Evolutionary conservation across 1,140 invertebrate genomes (phyloP).

Genomic region (Hyles vespertilio): DNA sequence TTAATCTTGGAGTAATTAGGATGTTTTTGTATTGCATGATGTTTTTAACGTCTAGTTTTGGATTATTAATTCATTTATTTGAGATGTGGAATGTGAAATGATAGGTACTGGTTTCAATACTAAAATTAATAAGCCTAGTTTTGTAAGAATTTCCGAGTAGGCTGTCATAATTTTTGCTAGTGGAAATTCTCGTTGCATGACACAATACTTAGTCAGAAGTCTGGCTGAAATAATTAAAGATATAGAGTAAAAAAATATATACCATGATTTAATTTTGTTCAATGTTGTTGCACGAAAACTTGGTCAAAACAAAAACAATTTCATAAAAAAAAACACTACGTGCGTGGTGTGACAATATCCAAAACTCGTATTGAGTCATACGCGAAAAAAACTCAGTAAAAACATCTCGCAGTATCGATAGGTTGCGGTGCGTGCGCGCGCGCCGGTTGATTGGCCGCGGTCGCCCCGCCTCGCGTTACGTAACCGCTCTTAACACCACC

Average conservation of each 20-base stretch:
- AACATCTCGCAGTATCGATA: slow-evolving; percentile 18
- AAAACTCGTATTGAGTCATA: slow-evolving; percentile 8
- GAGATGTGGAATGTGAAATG: no score
- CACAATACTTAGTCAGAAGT: no score
- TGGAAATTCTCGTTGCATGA: no score
- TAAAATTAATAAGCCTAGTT: no score
- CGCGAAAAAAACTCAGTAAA: not conserved
- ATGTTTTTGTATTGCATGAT: not conserved
- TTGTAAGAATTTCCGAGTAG: no score
- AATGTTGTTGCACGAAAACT: no score
- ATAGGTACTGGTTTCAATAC: no score
- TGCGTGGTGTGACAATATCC: slow-evolving; percentile 2
- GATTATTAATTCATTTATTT: not conserved
- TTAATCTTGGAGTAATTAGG: not conserved
- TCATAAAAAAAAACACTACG: not conserved
- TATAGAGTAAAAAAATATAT: no score
- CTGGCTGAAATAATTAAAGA: no score
- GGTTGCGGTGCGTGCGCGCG: slow-evolving; percentile 33
- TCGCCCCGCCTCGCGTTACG: slow-evolving; percentile 39
- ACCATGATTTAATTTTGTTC: no score
- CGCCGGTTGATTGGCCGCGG: slow-evolving; percentile 35
- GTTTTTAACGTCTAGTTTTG: not conserved
- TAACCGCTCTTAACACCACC: slow-evolving; percentile 3
- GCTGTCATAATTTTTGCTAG: no score
- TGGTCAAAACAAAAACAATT: not conserved